Percentiles rank a stretch among this genome's conserved stretches.
phyloP scores from a whole-genome alignment of 2,113 vertebrate species.

The Lamprologus speciosus region DNA sequence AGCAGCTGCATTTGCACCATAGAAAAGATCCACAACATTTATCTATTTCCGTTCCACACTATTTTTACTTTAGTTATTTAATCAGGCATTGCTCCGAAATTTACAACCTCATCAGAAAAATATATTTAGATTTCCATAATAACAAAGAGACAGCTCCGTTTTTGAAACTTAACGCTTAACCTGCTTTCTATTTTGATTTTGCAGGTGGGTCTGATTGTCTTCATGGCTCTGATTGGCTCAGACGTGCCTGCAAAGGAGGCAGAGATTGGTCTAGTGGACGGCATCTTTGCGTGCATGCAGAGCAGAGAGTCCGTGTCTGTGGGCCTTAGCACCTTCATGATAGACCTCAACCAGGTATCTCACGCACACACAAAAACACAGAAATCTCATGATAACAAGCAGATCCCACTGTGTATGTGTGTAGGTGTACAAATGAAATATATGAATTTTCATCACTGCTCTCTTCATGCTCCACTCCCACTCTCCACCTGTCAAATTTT shows the following conservation, averaged over 20 bases:
- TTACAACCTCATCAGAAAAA: neutral
- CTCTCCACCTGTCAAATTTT: constrained; percentile 80
- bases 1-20: neutral
- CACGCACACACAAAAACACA: neutral
- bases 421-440: constrained; percentile 76
- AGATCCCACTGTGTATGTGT: neutral
- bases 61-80: neutral
- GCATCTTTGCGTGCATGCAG: constrained; percentile 91
- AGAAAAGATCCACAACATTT: neutral
- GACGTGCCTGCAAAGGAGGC: constrained; percentile 89
- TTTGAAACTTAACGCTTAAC: neutral
- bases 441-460: constrained; percentile 66
- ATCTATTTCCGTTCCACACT: neutral
- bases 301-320: constrained; percentile 91
- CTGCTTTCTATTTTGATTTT: neutral
- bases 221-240: constrained; percentile 94
- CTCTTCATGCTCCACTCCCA: constrained; percentile 80
- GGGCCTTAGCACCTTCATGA: constrained; percentile 95
- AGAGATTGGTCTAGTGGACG: constrained; percentile 86
- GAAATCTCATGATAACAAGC: neutral
- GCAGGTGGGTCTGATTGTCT: constrained; percentile 88
- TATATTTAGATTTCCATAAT: neutral
- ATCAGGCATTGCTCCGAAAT: neutral
- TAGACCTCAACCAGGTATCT: constrained; percentile 88
- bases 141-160: neutral